Evolutionary conservation across 2,888 invertebrate genomes (phyloP).

Genomic region (Coelopa pilipes): DNA sequence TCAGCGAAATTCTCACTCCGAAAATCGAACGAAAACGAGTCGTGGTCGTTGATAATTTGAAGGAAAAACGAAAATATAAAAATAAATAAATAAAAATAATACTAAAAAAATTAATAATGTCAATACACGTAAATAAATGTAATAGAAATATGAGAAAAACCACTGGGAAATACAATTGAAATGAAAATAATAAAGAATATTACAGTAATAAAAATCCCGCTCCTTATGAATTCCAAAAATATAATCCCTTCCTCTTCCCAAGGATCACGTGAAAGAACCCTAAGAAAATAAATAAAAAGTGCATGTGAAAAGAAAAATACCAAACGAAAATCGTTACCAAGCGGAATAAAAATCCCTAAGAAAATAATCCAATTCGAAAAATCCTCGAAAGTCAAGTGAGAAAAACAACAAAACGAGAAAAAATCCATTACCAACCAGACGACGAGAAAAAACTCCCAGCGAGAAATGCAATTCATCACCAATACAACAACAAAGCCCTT

Average conservation of each 20-base stretch:
- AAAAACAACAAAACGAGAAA: constrained; percentile 39
- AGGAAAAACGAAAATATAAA: not conserved
- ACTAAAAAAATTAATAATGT: not conserved
- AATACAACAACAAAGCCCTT: constrained; percentile 14
- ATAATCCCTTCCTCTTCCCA: too few relatives aligned
- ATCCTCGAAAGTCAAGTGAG: not conserved
- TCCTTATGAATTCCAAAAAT: not conserved
- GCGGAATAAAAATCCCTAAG: not conserved
- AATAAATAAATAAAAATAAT: not conserved
- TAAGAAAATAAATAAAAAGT: too few relatives aligned
- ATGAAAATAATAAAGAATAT: constrained; percentile 14
- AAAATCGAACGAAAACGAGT: too few relatives aligned
- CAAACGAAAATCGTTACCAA: not conserved
- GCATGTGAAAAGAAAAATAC: not conserved
- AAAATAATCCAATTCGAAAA: not conserved
- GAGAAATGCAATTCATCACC: constrained; percentile 27
- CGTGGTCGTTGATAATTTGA: too few relatives aligned
- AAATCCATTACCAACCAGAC: constrained; percentile 38
- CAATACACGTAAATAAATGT: not conserved
- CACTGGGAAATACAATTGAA: constrained; percentile 20
- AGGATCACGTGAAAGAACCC: not conserved
- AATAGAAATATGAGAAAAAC: constrained; percentile 2
- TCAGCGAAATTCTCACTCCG: too few relatives aligned
- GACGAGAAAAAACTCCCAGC: constrained; percentile 30
- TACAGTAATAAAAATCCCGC: not conserved